Base-by-base conservation (phyloP, 2,797 vertebrate species). In the Mastacembelus armatus region DNA sequence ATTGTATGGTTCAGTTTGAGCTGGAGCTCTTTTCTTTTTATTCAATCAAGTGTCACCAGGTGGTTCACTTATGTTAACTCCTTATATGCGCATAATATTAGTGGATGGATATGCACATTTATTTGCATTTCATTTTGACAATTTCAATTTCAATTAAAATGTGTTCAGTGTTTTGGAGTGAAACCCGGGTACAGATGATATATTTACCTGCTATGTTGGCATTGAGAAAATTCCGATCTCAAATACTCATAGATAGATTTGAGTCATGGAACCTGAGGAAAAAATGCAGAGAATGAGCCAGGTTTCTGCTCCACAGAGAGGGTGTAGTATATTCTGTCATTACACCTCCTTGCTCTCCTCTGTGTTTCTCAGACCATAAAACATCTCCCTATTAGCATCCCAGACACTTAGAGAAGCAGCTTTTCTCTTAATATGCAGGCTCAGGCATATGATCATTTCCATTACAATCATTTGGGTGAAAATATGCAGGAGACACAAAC, bases 401-500 rank as follows among this genome's bases (percentile, higher is more conserved):
- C 18, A 84, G 86, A 87, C 87, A 85, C 71, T 85, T 78, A 79
- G 73, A 71, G 65, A 71, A 87, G 61, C 74, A 32, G 58, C 81
- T 59, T 58, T 69, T 77, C 74, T 84, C 69, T 86, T 73, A 85
- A 85, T 84, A 86, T 88, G 88, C 85, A 83, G 78, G 74, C 84
- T 88, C 81, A 81, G 83, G 75, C 84, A 80, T 81, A 85, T 84
- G 75, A 90, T 88, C 83, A 88, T 91, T 91, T 92, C 90, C 86
- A 88, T 92, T 89, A 91, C 87, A 90, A 89, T 89, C 82, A 83
- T 82, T 90, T 89, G 78, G 77, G 47, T 84, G 81, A 87, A 86
- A 89, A 88, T 87, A 84, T 87, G 84, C 83, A 48, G 79, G 85
- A 84, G 85, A 86, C 78, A 89, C 89, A 91, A 91, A 91, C 85